These are phyloP conservation scores for Cremastinae sp. DNA, from an alignment of 2,888 invertebrate genomes.

Conservation along the genomic window DNA sequence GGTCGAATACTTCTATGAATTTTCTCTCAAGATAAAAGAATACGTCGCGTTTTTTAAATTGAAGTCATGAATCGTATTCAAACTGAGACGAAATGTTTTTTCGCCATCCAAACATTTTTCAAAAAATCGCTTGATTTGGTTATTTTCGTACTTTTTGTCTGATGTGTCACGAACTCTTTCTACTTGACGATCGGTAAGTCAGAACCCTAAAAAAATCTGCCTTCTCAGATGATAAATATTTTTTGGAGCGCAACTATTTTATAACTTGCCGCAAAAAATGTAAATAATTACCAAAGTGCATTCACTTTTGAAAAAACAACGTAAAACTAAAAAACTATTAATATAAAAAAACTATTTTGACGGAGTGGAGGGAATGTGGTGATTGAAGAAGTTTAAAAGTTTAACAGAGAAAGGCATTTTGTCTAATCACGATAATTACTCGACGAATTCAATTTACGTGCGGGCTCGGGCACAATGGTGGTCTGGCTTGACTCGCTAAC, in stretches of 20 bases:
- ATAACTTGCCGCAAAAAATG: too few relatives aligned
- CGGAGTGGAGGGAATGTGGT: background rate
- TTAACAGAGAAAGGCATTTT: conserved; percentile 22
- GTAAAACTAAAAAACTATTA: too few relatives aligned
- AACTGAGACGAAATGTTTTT: too few relatives aligned
- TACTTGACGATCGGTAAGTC: conserved; percentile 31
- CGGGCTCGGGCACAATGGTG: conserved; percentile 9
- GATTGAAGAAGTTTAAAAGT: conserved; percentile 43
- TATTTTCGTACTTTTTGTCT: background rate
- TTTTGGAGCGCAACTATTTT: too few relatives aligned
- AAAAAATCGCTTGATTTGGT: too few relatives aligned
- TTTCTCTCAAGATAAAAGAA: too few relatives aligned
- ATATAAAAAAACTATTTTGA: background rate
- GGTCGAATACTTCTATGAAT: too few relatives aligned
- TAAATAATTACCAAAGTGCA: too few relatives aligned
- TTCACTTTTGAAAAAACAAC: background rate
- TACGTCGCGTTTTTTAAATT: too few relatives aligned
- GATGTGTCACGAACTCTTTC: background rate
- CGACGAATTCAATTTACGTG: conserved; percentile 38
- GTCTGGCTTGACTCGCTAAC: conserved; percentile 9
- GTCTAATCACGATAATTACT: conserved; percentile 45
- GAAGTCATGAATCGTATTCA: too few relatives aligned
- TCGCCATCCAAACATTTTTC: too few relatives aligned
- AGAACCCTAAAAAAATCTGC: conserved; percentile 39
- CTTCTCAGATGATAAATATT: too few relatives aligned